Evolutionary conservation across 1,140 invertebrate species (phyloP), one percentile per base, ranked within the genome.

Genomic region (Drosophila miranda): DNA sequence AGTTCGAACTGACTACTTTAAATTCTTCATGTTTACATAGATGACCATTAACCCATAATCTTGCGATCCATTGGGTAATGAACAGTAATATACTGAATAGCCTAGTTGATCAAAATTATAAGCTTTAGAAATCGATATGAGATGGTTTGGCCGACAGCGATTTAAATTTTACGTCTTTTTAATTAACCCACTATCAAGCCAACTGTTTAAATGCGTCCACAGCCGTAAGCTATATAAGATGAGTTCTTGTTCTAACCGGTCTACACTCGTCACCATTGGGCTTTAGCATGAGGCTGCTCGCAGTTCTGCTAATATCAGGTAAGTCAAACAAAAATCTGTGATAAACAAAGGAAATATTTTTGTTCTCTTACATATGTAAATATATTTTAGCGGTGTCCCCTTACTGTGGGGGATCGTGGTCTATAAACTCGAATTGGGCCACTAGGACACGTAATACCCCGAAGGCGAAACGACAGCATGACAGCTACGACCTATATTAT

Each of bases 181-280:
- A 68, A 75, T 75, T 68, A 75, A 75, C 72, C 73, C 61, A 75
- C 61, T 75, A 75, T 70, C 19, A 48, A 23, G 38, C 30, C 34
- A 45, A 46, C 42, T 34, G 51, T 52, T 45, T 50, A 46, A 53
- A n/a, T 21, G 30, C 23, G 23, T 42, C 7, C 4, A 42, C 7
- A 16, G 21, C 16, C 14, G 14, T 41, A 28, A n/a, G 44, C 71
- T 75, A 75, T 75, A 75, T 56, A 69, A 75, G 71, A n/a, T 19
- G 13, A 13, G 14, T 38, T 67, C 55, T 23, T 2, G 6, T 11
- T 1, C 14, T 34, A 26, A 14, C 50, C 48, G 45, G 55, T 55
- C 62, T 28, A 69, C 63, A 75, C 26, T 75, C 51, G 53, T 56
- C 46, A 55, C 45, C 43, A 30, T 52, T 23, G 42, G 42, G 34